Base-by-base conservation (phyloP, 2,888 invertebrate species). In the Ctena decussata region DNA sequence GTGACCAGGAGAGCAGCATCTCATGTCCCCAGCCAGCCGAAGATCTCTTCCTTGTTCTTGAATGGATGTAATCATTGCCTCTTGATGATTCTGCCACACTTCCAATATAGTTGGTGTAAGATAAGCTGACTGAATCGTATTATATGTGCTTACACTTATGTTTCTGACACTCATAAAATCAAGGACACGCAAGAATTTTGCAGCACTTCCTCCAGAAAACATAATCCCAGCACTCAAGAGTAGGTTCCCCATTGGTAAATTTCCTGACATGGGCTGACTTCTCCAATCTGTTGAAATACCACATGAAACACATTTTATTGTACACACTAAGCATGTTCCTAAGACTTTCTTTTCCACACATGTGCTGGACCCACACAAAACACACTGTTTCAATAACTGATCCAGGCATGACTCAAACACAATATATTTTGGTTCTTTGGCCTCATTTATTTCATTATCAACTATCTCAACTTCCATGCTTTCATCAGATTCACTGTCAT, bases 1-100 rank as follows among this genome's bases (percentile, higher is more conserved):
- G 71, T 79, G 79, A 6, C 79, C 79, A 32, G 79, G 79, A 18
- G 72, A 35, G 39, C 79, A 79, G 53, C 79, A 79, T 18, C 79
- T 30, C 37, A 27, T 37, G 35, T 79, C 79, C 1, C 72, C 79
- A 24, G 32, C 79, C 18, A 72, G 37, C 21, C 69, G 65, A 0
- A 81, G 24, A 27, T 2, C n/a, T 41, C 53, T 35, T 8, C 41
- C 75, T 44, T 72, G 8, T 44, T 6, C 24, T 24, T 37, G 44
- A 2, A 74, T 37, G 0, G 18, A 18, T 12, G 11, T 27, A 39
- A 81, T 37, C 53, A 76, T 32, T 18, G 1, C 11, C 0, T 46
- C 18, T 39, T 71, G 53, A 12, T 70, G 35, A 8, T 53, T 21
- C 11, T 53, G 11, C 81, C 81, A 81, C 12, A 81, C 70, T 8